These are phyloP conservation scores for Petromus typicus DNA, from an alignment of 2,113 vertebrate genomes.

Conservation along the genomic window DNA sequence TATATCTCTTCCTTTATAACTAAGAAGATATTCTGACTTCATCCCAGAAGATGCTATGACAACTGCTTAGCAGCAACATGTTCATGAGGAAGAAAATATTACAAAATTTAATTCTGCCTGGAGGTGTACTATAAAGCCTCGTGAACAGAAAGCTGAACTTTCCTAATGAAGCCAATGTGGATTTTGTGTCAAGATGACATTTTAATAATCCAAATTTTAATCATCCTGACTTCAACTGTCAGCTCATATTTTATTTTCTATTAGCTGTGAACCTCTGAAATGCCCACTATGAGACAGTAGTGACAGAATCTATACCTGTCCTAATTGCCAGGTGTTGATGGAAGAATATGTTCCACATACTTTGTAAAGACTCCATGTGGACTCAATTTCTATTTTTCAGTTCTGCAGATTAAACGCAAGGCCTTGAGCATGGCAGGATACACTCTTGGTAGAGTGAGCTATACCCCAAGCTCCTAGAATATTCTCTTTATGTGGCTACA, in stretches of 20 bases:
- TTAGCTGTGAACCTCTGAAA: constrained; percentile 56
- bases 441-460: not conserved
- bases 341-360: constrained; percentile 27
- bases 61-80: constrained; percentile 44
- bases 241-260: constrained; percentile 65
- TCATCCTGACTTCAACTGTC: constrained; percentile 52
- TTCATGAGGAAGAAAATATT: constrained; percentile 51
- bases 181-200: constrained; percentile 62
- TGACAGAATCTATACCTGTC: constrained; percentile 42
- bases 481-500: constrained; percentile 33
- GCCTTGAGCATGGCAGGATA: not conserved
- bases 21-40: constrained; percentile 40
- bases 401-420: not conserved
- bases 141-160: constrained; percentile 57
- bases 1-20: constrained; percentile 28
- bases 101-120: constrained; percentile 59
- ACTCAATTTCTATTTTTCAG: not conserved
- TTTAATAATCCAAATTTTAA: constrained; percentile 71
- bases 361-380: constrained; percentile 34
- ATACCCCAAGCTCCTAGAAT: not conserved
- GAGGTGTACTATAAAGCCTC: constrained; percentile 50
- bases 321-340: constrained; percentile 43
- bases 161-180: constrained; percentile 59
- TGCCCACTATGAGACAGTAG: constrained; percentile 9
- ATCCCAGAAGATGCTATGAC: constrained; percentile 41